Conservation (phyloP, 2,797 vertebrate genomes). For the Psittacula derbiana region DNA sequence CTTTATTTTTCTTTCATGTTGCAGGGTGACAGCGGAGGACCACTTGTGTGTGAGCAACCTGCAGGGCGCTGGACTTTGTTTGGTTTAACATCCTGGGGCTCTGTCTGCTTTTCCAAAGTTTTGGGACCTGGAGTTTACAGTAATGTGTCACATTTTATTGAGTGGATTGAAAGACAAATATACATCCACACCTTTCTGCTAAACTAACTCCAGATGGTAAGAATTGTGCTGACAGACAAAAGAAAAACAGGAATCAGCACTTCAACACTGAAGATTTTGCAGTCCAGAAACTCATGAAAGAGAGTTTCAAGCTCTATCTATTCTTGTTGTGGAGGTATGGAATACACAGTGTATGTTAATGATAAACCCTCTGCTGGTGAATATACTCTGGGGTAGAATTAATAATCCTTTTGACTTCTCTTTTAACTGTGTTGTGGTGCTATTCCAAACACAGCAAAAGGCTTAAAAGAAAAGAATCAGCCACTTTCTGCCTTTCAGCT, state of each 20-base stretch:
- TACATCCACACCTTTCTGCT: constrained; percentile 89
- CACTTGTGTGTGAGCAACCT: constrained; percentile 86
- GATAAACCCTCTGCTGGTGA: background rate
- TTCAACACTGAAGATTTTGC: background rate
- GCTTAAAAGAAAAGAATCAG: constrained; percentile 14
- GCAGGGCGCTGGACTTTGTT: constrained; percentile 89
- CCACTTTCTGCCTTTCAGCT: constrained; percentile 38
- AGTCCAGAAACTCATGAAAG: background rate
- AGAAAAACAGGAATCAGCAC: background rate
- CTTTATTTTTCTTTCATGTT: background rate
- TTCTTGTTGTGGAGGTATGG: background rate
- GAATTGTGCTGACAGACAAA: background rate
- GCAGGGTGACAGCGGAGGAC: constrained; percentile 95
- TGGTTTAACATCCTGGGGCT: constrained; percentile 95
- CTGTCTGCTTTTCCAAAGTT: constrained; percentile 93
- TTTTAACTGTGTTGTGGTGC: constrained; percentile 37
- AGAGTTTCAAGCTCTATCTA: background rate
- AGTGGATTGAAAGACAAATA: constrained; percentile 94
- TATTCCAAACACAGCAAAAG: constrained; percentile 41
- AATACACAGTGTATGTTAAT: background rate
- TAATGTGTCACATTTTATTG: constrained; percentile 91
- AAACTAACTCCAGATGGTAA: constrained; percentile 57
- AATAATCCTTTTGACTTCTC: background rate
- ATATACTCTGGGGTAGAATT: constrained; percentile 17
- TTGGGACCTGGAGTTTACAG: constrained; percentile 94